phyloP scores from a whole-genome alignment of 1,140 invertebrate species.

The Caerostris extrusa region DNA sequence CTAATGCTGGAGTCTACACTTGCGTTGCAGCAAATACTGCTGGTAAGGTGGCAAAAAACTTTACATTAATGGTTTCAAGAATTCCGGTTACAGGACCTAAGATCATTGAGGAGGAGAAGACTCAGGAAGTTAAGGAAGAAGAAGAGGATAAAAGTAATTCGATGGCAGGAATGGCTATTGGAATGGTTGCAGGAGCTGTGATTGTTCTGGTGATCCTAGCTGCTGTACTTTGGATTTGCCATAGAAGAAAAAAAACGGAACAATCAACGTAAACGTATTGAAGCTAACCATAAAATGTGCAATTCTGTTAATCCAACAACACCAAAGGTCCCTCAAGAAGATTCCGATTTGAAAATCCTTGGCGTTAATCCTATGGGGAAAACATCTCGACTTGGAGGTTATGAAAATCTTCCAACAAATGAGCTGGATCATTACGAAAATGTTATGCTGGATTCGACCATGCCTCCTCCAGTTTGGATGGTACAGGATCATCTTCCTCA shows the following conservation, averaged over 20 bases:
- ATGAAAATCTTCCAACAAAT: slow-evolving; percentile 80
- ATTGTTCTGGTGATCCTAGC: slow-evolving; percentile 89
- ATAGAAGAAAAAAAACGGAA: slow-evolving; percentile 60
- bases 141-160: slow-evolving; percentile 87
- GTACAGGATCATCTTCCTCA: slow-evolving; percentile 65
- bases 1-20: slow-evolving; percentile 93
- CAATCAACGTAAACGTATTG: slow-evolving; percentile 62
- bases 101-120: slow-evolving; percentile 77
- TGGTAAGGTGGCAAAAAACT: slow-evolving; percentile 87
- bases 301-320: slow-evolving; percentile 69
- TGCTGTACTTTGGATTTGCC: slow-evolving; percentile 84
- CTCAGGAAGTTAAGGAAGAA: slow-evolving; percentile 78
- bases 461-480: slow-evolving; percentile 70
- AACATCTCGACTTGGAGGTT: slow-evolving; percentile 79
- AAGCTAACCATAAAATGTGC: slow-evolving; percentile 76
- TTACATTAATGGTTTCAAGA: slow-evolving; percentile 88
- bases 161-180: slow-evolving; percentile 91
- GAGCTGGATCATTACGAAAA: slow-evolving; percentile 79
- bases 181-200: slow-evolving; percentile 85
- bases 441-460: slow-evolving; percentile 50
- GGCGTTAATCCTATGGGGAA: slow-evolving; percentile 85
- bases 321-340: slow-evolving; percentile 63
- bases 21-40: slow-evolving; percentile 90
- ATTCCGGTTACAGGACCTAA: slow-evolving; percentile 89
- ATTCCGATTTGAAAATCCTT: slow-evolving; percentile 74